phyloP scores from a whole-genome alignment of 2,113 vertebrate species.

The Tragelaphus imberbis region DNA sequence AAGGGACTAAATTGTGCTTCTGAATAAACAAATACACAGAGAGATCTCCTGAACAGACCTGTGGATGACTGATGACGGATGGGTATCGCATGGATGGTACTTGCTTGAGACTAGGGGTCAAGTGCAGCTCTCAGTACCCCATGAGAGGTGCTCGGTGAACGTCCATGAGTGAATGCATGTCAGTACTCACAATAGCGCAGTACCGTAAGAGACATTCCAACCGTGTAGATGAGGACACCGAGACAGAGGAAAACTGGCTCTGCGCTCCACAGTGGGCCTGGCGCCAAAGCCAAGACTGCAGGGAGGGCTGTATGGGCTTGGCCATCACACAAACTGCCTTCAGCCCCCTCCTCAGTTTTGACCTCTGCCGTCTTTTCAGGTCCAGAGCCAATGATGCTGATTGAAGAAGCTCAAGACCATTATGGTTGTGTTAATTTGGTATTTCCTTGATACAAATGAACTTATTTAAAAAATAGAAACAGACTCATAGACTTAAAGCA shows the following conservation, averaged over 20 bases:
- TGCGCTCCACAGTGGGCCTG: accelerated
- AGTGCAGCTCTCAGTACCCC: accelerated
- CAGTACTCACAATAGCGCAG: accelerated
- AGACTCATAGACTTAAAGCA: neutral
- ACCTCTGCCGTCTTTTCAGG: accelerated
- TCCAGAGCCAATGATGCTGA: neutral
- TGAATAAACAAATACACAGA: accelerated
- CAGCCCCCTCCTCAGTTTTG: neutral
- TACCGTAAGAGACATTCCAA: neutral
- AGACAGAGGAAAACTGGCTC: neutral
- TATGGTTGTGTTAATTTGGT: accelerated
- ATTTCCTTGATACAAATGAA: neutral
- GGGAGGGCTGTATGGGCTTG: accelerated
- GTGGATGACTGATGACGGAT: accelerated
- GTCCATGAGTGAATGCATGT: neutral
- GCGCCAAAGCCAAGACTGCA: neutral
- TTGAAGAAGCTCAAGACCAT: neutral
- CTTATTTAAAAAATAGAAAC: neutral
- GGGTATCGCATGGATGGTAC: accelerated
- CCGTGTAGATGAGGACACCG: accelerated
- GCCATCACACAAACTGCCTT: accelerated
- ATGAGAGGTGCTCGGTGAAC: accelerated
- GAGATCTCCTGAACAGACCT: too few species aligned
- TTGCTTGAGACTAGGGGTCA: neutral
- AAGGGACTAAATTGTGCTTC: neutral